Percentiles rank a stretch among this genome's conserved stretches.
Conservation (phyloP, 2,113 vertebrate species). For the Phrynosoma platyrhinos region DNA sequence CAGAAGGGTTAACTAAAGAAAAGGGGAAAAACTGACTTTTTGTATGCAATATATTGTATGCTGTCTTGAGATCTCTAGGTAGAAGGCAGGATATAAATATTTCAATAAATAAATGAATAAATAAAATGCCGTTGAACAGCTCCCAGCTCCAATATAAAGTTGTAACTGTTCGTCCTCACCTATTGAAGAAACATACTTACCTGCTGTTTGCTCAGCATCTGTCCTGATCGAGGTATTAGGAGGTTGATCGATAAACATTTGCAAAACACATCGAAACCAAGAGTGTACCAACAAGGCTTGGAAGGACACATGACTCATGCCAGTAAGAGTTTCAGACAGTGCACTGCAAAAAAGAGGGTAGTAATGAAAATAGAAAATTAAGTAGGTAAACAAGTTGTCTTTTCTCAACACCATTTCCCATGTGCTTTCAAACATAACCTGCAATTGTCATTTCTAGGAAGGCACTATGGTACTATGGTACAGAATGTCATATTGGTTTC, state of each 20-base stretch:
- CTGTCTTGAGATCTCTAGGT: neutral
- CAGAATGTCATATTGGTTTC: neutral
- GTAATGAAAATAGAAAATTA: slow-evolving; percentile 19
- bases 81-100: too few species aligned
- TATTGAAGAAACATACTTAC: slow-evolving; percentile 71
- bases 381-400: neutral
- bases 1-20: slow-evolving; percentile 64
- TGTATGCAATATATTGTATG: slow-evolving; percentile 49
- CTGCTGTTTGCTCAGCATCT: slow-evolving; percentile 71
- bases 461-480: neutral
- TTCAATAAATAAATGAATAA: too few species aligned
- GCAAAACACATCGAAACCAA: slow-evolving; percentile 94
- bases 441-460: neutral
- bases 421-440: neutral
- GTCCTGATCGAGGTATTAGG: slow-evolving; percentile 64
- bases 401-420: neutral
- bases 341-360: slow-evolving; percentile 74
- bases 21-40: slow-evolving; percentile 63
- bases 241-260: slow-evolving; percentile 88
- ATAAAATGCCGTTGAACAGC: slow-evolving; percentile 36
- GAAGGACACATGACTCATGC: slow-evolving; percentile 77
- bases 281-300: slow-evolving; percentile 89
- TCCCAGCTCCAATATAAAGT: slow-evolving; percentile 54
- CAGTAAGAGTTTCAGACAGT: slow-evolving; percentile 79
- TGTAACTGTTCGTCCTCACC: slow-evolving; percentile 36